Conservation (phyloP, 2,888 invertebrate species). For the Watsonalla cultraria region DNA sequence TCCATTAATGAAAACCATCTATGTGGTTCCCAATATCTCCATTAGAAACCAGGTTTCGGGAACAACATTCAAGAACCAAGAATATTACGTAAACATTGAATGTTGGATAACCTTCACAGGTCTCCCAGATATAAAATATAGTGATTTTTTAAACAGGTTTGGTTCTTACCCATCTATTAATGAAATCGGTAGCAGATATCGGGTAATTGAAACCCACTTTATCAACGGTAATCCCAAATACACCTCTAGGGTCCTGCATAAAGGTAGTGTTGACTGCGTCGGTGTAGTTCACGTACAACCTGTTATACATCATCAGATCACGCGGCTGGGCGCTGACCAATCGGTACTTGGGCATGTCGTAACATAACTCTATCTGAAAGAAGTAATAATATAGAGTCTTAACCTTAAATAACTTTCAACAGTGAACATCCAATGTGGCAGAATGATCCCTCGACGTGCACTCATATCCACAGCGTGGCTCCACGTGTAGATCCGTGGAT, state of each 20-base stretch:
- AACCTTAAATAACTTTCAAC: no score
- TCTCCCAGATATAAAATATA: not conserved
- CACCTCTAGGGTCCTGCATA: conserved; percentile 18
- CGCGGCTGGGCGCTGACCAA: not conserved
- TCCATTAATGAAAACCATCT: no score
- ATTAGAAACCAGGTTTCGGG: no score
- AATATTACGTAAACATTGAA: no score
- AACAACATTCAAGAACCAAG: no score
- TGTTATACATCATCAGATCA: conserved; percentile 35
- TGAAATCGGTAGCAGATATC: conserved; percentile 27
- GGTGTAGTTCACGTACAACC: conserved; percentile 41
- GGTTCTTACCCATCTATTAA: conserved; percentile 44
- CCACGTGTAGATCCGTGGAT: no score
- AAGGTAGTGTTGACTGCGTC: conserved; percentile 27
- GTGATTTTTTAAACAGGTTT: not conserved
- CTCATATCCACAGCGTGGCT: no score
- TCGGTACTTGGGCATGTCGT: not conserved
- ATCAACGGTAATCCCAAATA: conserved; percentile 39
- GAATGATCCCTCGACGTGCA: no score
- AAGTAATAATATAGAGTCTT: not conserved
- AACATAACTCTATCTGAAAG: not conserved
- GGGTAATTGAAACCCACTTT: conserved; percentile 41
- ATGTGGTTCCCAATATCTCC: no score
- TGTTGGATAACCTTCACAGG: no score
- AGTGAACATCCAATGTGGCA: no score